Evolutionary conservation across 1,140 invertebrate species (phyloP), one percentile per base, ranked within the genome.

Genomic region (Rhopalosiphum maidis): DNA sequence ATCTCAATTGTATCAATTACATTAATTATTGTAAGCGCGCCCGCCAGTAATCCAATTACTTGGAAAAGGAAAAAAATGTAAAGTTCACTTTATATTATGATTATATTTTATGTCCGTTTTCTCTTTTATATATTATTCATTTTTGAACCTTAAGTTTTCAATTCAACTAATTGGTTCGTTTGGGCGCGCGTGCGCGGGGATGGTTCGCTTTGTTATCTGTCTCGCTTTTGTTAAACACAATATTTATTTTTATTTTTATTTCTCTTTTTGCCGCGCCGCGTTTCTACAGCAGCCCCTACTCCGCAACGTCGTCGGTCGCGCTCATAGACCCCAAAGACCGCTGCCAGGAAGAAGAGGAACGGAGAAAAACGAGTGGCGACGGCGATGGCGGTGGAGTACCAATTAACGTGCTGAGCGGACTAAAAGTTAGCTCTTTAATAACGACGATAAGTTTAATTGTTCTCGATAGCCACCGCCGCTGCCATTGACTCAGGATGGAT

Each of bases 111-210:
- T 35, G 46, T 87, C 46, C 25, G 15, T 48, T 48, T 87, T 6
- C 25, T 35, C 86, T n/a, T 87, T 48, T 48, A 48, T 87, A 48
- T 87, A 87, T 87, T 87, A 87, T 87, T 87, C 86, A 54, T 89
- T 55, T 89, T 89, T 54, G 88, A 55, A 55, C 51, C 54, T 68
- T 68, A 90, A 90, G 54, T 90, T 90, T 90, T 90, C 89, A 41
- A 90, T 90, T 90, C 55, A 25, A 90, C 89, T 90, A 90, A 90
- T 90, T 90, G 89, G 89, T 90, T 60, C 18, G 41, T 90, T 90
- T 60, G 35, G 51, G n/a, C 30, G 35, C n/a, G 48, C 43, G 51
- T 41, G 35, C 88, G 87, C 48, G 11, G n/a, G 6, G 5, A 6
- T 30, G 43, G 23, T 55, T 55, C 35, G 51, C 48, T 89, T 54